Evolutionary conservation across 2,797 vertebrate species (phyloP).

Genomic region (Pangasius krempfi): DNA sequence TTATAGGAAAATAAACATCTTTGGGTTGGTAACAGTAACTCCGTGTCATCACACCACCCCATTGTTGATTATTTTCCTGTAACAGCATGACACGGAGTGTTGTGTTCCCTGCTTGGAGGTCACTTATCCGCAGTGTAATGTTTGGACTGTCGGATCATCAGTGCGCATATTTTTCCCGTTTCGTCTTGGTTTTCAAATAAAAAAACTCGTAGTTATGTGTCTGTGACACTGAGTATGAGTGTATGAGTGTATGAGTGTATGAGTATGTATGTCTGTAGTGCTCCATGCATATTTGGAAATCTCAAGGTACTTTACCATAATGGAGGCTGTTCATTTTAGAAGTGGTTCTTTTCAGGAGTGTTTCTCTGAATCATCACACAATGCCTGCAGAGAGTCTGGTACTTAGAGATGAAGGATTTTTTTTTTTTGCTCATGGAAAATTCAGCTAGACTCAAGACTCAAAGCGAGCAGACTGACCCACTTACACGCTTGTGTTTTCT

Average conservation of each 20-base stretch:
- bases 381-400: neutral
- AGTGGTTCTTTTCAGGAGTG: neutral
- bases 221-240: too few relatives aligned
- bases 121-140: neutral
- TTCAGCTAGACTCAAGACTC: neutral
- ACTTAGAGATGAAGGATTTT: neutral
- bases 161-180: neutral
- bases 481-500: neutral
- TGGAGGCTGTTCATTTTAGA: neutral
- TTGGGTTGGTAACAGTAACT: neutral
- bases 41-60: neutral
- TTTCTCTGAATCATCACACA: neutral
- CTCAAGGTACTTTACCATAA: neutral
- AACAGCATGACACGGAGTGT: neutral
- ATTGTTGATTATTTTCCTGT: neutral
- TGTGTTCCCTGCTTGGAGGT: neutral
- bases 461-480: conserved; percentile 9
- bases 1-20: neutral
- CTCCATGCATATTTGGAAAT: neutral
- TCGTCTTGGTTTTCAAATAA: neutral
- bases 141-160: neutral
- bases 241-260: too few relatives aligned
- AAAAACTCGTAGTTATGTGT: neutral
- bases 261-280: neutral
- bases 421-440: neutral